These are phyloP conservation scores for human DNA, from an alignment of 2,113 vertebrate genomes.

Conservation along the genomic window DNA sequence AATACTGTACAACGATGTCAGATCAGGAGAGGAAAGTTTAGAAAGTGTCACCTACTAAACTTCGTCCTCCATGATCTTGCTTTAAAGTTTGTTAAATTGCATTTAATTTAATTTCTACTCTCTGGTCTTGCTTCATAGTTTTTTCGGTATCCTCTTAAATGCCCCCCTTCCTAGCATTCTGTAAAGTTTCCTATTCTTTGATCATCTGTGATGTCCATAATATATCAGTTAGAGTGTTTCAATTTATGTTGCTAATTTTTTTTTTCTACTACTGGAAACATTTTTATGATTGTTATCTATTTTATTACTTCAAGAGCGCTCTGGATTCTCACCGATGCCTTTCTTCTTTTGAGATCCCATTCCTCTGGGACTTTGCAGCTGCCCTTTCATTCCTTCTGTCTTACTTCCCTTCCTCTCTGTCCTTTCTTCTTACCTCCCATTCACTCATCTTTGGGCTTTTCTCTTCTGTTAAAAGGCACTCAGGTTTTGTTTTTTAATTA, in stretches of 20 bases:
- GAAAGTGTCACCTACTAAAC: not conserved
- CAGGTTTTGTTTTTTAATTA: not conserved
- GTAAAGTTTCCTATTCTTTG: not conserved
- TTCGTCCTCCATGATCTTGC: not conserved
- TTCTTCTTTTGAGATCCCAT: not conserved
- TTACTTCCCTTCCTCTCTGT: not conserved
- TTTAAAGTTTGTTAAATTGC: not conserved
- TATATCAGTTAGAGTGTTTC: not conserved
- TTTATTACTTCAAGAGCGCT: not conserved
- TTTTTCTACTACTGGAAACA: not conserved
- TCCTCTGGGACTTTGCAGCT: too few relatives aligned
- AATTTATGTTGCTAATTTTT: not conserved
- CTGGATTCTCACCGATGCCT: not conserved
- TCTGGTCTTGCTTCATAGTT: not conserved
- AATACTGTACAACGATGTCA: not conserved
- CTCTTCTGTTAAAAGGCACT: not conserved
- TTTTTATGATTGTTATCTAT: not conserved
- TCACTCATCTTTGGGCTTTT: not conserved
- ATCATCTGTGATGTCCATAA: not conserved
- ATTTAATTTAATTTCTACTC: not conserved
- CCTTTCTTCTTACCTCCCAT: not conserved
- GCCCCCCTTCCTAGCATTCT: not conserved
- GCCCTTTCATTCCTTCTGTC: not conserved
- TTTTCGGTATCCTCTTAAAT: not conserved
- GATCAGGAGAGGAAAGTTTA: not conserved